These are phyloP conservation scores for Martes martes DNA, from an alignment of 2,113 vertebrate species.

Conservation along the genomic window DNA sequence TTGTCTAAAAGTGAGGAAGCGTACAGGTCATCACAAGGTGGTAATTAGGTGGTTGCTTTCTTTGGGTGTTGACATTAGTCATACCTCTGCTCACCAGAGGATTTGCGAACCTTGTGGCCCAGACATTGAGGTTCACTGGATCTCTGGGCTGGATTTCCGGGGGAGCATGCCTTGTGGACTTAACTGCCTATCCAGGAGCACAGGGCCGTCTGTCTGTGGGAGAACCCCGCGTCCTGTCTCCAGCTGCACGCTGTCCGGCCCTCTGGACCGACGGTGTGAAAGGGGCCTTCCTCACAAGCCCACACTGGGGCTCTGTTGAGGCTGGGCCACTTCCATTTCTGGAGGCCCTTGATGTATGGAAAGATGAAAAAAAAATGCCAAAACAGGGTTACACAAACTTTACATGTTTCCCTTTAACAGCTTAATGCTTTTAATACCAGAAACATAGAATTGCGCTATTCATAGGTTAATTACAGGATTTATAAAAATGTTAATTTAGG, in stretches of 20 bases:
- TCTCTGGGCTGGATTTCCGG: neutral
- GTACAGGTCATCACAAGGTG: neutral
- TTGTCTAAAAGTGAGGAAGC: neutral
- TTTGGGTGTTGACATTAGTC: neutral
- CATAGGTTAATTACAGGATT: constrained; percentile 67
- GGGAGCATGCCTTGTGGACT: neutral
- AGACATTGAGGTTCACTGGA: neutral
- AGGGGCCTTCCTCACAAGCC: constrained; percentile 38
- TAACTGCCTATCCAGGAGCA: neutral
- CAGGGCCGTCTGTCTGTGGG: neutral
- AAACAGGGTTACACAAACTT: constrained; percentile 63
- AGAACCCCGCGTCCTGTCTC: neutral
- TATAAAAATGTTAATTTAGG: constrained; percentile 63
- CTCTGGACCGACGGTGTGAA: neutral
- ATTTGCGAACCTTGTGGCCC: neutral
- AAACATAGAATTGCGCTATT: constrained; percentile 57
- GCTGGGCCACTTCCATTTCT: constrained; percentile 42
- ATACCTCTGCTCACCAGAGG: neutral
- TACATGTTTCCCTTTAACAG: constrained; percentile 63
- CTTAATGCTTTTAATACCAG: constrained; percentile 60
- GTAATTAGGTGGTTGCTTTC: neutral
- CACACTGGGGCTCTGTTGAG: neutral
- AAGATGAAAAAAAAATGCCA: constrained; percentile 1
- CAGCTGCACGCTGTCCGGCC: neutral
- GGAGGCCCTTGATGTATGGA: constrained; percentile 49